Evolutionary conservation across 2,113 vertebrate genomes (phyloP).

Genomic region (Heterotilapia buettikoferi): DNA sequence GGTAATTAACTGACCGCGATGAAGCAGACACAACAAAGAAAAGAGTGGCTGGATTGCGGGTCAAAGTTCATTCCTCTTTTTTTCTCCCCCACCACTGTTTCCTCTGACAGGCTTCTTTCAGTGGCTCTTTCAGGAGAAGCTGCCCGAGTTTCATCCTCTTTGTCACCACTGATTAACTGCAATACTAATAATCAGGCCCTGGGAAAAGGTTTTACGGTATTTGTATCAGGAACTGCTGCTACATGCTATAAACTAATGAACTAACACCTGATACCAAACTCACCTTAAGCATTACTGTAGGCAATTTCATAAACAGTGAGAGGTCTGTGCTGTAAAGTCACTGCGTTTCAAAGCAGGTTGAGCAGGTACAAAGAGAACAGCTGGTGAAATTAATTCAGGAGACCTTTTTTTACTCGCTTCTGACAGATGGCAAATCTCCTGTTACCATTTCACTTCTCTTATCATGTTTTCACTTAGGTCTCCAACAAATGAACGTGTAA

Average conservation of each 20-base stretch:
- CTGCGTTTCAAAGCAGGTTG: slow-evolving; percentile 4
- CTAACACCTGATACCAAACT: background rate
- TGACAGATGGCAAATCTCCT: slow-evolving; percentile 65
- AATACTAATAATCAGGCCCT: background rate
- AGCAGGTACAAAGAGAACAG: slow-evolving; percentile 55
- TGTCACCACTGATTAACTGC: background rate
- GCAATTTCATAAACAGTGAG: background rate
- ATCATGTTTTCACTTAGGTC: slow-evolving; percentile 42
- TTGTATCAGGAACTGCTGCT: background rate
- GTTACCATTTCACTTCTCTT: slow-evolving; percentile 50
- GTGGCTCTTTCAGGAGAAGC: background rate
- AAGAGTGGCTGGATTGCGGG: slow-evolving; percentile 29
- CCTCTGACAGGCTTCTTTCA: background rate
- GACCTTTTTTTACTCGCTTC: background rate
- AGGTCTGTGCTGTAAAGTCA: background rate
- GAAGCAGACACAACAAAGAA: slow-evolving; percentile 33
- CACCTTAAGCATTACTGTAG: background rate
- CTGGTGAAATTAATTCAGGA: slow-evolving; percentile 60
- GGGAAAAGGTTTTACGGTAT: background rate
- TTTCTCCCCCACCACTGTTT: background rate
- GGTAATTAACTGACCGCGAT: slow-evolving; percentile 55
- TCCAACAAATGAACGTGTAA: slow-evolving; percentile 38
- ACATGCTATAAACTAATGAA: background rate
- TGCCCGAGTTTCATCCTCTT: background rate
- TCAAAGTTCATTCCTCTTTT: slow-evolving; percentile 43